Base-by-base conservation (phyloP, 2,888 invertebrate species). In the Allygus modestus region DNA sequence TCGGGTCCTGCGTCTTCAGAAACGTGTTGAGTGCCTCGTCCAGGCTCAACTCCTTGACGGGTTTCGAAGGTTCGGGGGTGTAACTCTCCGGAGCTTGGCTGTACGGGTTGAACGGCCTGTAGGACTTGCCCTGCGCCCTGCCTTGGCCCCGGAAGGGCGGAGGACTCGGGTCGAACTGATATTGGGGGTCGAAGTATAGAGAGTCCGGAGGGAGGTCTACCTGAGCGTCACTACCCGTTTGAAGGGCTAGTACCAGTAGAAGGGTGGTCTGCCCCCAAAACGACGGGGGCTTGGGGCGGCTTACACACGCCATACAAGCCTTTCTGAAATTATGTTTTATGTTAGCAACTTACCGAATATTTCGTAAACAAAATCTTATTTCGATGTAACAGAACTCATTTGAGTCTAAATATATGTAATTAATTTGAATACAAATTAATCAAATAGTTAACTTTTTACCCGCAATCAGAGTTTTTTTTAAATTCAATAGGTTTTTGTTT, bases 1-100 rank as follows among this genome's bases (percentile, higher is more conserved):
- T 87, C 11, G 87, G 86, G 77, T 87, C 86, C 58, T 87, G 87
- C 17, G 87, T 87, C 31, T 87, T 84, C 12, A 87, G 81, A 54
- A 86, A 87, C 31, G 84, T 83, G 82, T 86, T 86, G 7, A 87
- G 84, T n/a, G 86, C 84, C 11, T 84, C 85, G 12, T 86, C 86
- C 33, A 85, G 81, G 28, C 84, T 85, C 23, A 85, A 54, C 41
- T 83, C 83, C 12, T 46, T 82, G 17, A 79, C 79, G 11, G 79
- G 79, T 20, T 79, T 79, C 26, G 54, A 20, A 28, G 65, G 65
- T 5, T 23, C 41, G 65, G 65, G 65, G 17, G 58, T 58, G 58
- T 23, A 58, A 2, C 20, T 5, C 58, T 23, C 58, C 5, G 58
- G 58, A 4, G 58, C 20, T 9, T 33, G 79, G 23, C 33, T 79